Conservation (phyloP, 2,888 invertebrate genomes). For the Hydrotaea cyrtoneurina region DNA sequence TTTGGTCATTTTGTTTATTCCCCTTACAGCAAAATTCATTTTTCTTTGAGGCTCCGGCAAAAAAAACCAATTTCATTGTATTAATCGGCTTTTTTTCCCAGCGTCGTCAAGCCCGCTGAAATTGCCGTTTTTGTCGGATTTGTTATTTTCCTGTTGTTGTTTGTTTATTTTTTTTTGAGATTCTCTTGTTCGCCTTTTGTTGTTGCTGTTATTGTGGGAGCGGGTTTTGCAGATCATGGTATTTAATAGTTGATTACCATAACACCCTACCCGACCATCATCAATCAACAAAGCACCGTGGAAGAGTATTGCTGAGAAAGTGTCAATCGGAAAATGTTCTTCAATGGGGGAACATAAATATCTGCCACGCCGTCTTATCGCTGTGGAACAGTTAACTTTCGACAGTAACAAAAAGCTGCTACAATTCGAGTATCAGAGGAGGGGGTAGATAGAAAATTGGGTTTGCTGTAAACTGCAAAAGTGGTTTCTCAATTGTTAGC, state of each 20-base stretch:
- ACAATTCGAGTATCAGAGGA: too few relatives aligned
- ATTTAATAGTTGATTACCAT: constrained; percentile 22
- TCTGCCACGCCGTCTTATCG: too few relatives aligned
- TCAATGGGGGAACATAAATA: too few relatives aligned
- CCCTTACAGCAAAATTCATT: neutral
- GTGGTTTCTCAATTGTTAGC: too few relatives aligned
- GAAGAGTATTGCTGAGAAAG: neutral
- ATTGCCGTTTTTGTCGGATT: neutral
- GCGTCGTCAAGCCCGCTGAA: neutral
- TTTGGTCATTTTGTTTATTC: neutral
- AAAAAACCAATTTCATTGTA: constrained; percentile 1
- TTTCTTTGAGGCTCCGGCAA: neutral
- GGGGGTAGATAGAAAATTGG: too few relatives aligned
- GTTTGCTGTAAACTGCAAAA: too few relatives aligned
- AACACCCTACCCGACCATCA: neutral
- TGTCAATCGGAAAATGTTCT: too few relatives aligned
- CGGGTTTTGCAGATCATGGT: constrained; percentile 1
- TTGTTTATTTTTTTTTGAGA: neutral
- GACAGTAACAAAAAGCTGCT: too few relatives aligned
- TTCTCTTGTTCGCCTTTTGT: neutral
- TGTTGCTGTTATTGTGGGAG: neutral
- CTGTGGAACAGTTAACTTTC: too few relatives aligned
- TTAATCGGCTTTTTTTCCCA: neutral
- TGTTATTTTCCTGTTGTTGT: neutral
- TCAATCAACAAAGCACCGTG: constrained; percentile 13